A percentile compares a stretch with the other conserved stretches of the same genome.
Conservation (phyloP, 30 jellyfish, hydroid and myxozoan genomes). For the Pelagia noctiluca region DNA sequence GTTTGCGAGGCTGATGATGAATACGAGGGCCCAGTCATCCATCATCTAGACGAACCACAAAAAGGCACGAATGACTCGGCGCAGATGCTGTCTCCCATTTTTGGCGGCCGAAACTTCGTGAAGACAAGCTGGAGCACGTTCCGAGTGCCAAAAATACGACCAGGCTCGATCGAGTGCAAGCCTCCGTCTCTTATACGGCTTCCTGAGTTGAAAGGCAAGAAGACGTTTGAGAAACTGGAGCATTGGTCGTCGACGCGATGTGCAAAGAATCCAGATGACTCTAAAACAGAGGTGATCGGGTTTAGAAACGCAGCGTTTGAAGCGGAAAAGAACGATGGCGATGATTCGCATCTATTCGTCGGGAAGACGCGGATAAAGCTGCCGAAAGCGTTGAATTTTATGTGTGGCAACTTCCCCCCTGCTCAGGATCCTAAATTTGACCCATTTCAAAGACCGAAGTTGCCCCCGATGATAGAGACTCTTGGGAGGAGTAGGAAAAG, state of each 20-base stretch:
- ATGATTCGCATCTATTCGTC: neutral
- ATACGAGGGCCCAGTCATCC: conserved; percentile 68
- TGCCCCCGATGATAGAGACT: conserved; percentile 45
- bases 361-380: conserved; percentile 5
- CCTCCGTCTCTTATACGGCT: conserved; percentile 49
- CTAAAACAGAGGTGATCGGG: neutral
- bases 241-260: conserved; percentile 47
- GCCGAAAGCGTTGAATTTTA: conserved; percentile 45
- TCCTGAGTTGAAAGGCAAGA: conserved; percentile 15
- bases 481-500: conserved; percentile 31
- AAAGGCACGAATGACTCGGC: conserved; percentile 45
- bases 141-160: conserved; percentile 71
- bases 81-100: conserved; percentile 65
- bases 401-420: conserved; percentile 25
- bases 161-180: conserved; percentile 37
- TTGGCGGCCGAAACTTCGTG: conserved; percentile 78
- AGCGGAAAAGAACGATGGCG: neutral
- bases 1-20: conserved; percentile 33
- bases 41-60: conserved; percentile 47
- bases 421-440: neutral
- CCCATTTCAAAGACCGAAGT: conserved; percentile 51
- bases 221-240: conserved; percentile 61
- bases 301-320: neutral
- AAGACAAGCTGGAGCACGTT: conserved; percentile 77
- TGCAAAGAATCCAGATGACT: neutral